Conservation (phyloP, 2,888 invertebrate genomes). For the Teinopalpus imperialis region DNA sequence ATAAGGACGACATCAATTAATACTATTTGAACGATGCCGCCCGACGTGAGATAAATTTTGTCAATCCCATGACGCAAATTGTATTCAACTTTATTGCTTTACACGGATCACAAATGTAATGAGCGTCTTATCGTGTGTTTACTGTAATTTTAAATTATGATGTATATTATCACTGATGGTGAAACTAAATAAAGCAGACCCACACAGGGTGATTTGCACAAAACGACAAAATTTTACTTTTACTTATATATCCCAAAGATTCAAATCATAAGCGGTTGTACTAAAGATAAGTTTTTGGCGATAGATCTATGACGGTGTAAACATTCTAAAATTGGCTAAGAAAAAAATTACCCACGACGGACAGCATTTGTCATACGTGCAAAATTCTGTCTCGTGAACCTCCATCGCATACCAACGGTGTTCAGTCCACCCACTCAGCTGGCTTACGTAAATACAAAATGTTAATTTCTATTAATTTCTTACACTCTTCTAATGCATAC, state of each 20-base stretch:
- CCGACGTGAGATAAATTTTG: slow-evolving; percentile 7
- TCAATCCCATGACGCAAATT: slow-evolving; percentile 21
- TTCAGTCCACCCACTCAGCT: too few species aligned
- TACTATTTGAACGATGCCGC: slow-evolving; percentile 1
- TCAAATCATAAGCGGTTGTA: too few species aligned
- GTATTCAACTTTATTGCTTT: slow-evolving; percentile 12
- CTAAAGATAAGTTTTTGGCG: slow-evolving; percentile 7
- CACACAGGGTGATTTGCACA: too few species aligned
- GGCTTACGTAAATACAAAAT: too few species aligned
- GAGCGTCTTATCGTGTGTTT: slow-evolving; percentile 1
- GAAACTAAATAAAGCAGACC: background rate
- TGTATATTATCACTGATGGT: background rate
- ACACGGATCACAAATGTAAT: slow-evolving; percentile 9
- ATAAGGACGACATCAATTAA: slow-evolving; percentile 11
- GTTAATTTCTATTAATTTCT: too few species aligned
- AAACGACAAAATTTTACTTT: too few species aligned
- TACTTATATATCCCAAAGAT: too few species aligned
- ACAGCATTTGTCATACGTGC: slow-evolving; percentile 1
- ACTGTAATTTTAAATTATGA: background rate
- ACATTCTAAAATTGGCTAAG: slow-evolving; percentile 13
- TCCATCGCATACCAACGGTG: too few species aligned
- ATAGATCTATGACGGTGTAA: background rate
- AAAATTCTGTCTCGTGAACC: too few species aligned
- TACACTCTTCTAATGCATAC: too few species aligned
- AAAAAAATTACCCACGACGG: slow-evolving; percentile 4